Percentiles rank a stretch among this genome's conserved stretches.
Conservation (phyloP, 2,113 vertebrate genomes). For the Coregonus clupeaformis region DNA sequence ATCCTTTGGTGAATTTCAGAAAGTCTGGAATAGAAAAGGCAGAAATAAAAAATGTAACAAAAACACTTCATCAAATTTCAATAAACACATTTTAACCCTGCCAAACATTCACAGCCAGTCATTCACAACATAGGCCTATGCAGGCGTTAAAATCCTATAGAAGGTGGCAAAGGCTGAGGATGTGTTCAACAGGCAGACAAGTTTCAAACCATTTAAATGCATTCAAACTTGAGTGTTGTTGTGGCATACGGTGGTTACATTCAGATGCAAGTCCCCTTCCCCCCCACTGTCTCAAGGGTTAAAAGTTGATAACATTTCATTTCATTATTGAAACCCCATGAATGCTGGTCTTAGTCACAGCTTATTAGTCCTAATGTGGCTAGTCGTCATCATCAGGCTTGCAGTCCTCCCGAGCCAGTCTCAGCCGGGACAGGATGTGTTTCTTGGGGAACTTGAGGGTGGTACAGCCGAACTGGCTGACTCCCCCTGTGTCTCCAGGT, state of each 20-base stretch:
- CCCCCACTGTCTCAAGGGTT: constrained; percentile 6
- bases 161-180: neutral
- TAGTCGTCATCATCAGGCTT: constrained; percentile 12
- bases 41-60: neutral
- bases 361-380: neutral
- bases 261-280: constrained; percentile 42
- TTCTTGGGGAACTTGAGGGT: constrained; percentile 81
- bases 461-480: constrained; percentile 80
- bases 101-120: neutral
- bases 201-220: constrained; percentile 4
- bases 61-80: too few species aligned
- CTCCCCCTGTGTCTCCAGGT: constrained; percentile 73
- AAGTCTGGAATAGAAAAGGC: neutral
- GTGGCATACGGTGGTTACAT: constrained; percentile 49
- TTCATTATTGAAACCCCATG: neutral
- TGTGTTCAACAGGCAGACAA: neutral
- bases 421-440: constrained; percentile 75
- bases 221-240: constrained; percentile 9
- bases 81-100: too few species aligned
- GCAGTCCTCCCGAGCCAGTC: constrained; percentile 70
- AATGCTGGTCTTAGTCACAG: neutral
- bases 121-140: neutral
- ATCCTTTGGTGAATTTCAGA: neutral
- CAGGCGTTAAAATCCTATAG: neutral
- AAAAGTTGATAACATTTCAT: neutral